phyloP scores from a whole-genome alignment of 2,113 vertebrate species.

The Danionella cerebrum region DNA sequence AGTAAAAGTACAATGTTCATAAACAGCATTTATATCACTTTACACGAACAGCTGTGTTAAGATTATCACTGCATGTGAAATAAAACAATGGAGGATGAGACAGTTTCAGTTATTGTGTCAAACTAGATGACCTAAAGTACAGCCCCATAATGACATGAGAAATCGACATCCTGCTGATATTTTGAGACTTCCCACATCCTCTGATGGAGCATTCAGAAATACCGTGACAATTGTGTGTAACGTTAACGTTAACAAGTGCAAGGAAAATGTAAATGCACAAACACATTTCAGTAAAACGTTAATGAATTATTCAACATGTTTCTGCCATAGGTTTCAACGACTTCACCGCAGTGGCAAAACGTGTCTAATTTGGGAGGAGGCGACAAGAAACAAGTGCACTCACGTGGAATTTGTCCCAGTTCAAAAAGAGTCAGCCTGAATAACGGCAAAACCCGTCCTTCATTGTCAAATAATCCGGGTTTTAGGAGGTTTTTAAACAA shows the following conservation, averaged over 20 bases:
- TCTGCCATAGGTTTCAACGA: constrained; percentile 31
- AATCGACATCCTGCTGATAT: constrained; percentile 13
- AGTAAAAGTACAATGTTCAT: no score
- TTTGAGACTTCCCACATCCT: constrained; percentile 9
- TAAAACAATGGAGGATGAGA: not conserved
- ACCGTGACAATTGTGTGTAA: not conserved
- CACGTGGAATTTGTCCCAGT: constrained; percentile 48
- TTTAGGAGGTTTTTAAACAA: constrained; percentile 29
- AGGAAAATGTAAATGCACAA: not conserved
- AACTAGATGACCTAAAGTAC: not conserved
- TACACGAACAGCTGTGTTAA: not conserved
- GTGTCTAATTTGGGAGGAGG: constrained; percentile 34
- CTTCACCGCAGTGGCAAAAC: constrained; percentile 21
- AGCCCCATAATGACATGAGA: not conserved
- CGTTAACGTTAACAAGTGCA: not conserved
- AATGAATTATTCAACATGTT: constrained; percentile 58
- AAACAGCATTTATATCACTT: not conserved
- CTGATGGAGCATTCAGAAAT: not conserved
- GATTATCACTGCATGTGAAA: not conserved
- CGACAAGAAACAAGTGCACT: constrained; percentile 47
- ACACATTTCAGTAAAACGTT: constrained; percentile 7
- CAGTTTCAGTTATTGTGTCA: not conserved
- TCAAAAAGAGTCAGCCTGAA: constrained; percentile 47
- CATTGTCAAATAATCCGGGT: constrained; percentile 48
- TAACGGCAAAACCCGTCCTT: constrained; percentile 28